Base-by-base conservation (phyloP, 1,140 invertebrate genomes). In the Drosophila bifasciata region DNA sequence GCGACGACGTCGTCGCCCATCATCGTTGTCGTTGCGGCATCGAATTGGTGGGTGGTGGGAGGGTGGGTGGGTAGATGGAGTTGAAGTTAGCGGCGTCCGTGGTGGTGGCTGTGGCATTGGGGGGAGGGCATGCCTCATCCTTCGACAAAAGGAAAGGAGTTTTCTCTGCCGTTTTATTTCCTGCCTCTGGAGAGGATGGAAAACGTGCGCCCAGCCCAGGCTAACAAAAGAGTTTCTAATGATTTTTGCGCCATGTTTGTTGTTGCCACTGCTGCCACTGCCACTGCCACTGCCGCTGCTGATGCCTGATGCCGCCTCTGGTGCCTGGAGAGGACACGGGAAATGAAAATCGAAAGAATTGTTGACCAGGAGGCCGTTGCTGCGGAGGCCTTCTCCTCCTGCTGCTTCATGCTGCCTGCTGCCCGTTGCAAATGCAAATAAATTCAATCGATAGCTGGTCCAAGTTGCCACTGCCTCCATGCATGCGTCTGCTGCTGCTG, bases 271-370 rank as follows among this genome's bases (percentile, higher is more conserved):
- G 11, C 9, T 55, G 39, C 36, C 13, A 15, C 3, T 21, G 3
- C 17, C 32, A 16, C 55, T 64, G 57, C 21, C 0, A 1, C 13
- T 39, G 16, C 17, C 25, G 25, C 50, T 79, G 68, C 53, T 63
- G 53, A 23, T 57, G 41, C 40, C 25, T 53, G n/a, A n/a, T n/a
- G n/a, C n/a, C n/a, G 53, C 40, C 64, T 76, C 41, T 76, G 77
- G 48, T 86, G 77, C 63, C 62, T 57, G 71, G 52, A 67, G 63
- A 51, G 66, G 83, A 84, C 66, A 86, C 83, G 83, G 23, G 83
- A 86, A 86, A 86, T 86, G 83, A 88, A 86, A 86, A 89, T 89
- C 84, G 83, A 86, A 86, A 86, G 83, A 86, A 86, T 86, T 83
- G 83, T 85, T 85, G 79, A 70, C 80, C 77, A 80, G 56, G 51